phyloP scores from a whole-genome alignment of 2,797 vertebrate species.

The Agapornis canus region DNA sequence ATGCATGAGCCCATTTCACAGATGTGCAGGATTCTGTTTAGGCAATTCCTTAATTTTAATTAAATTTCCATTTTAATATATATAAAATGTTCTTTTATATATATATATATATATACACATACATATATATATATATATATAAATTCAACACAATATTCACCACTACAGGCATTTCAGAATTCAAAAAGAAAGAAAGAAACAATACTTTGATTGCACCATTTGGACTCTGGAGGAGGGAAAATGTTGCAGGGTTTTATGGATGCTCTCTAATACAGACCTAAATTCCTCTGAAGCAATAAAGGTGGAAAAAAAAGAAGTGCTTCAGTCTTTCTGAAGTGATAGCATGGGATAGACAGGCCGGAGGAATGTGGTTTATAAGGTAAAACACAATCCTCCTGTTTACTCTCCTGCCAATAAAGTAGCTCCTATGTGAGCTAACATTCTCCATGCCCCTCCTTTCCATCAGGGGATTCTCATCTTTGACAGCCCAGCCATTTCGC shows the following conservation, averaged over 20 bases:
- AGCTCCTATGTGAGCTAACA: background rate
- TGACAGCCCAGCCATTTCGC: background rate
- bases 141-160: constrained; percentile 40
- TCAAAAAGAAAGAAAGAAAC: constrained; percentile 24
- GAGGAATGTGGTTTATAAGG: background rate
- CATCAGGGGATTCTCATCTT: background rate
- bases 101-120: constrained; percentile 28
- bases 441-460: background rate
- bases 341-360: background rate
- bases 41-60: constrained; percentile 54
- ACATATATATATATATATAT: constrained; percentile 40
- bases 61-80: constrained; percentile 54
- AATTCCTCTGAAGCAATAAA: background rate
- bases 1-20: constrained; percentile 23
- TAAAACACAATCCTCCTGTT: background rate
- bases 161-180: constrained; percentile 36
- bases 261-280: background rate
- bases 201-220: constrained; percentile 34
- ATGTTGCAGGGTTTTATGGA: background rate
- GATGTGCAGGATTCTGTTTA: constrained; percentile 5
- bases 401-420: background rate
- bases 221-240: background rate
- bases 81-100: constrained; percentile 52
- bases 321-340: constrained; percentile 34
- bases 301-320: constrained; percentile 33